A percentile compares a stretch with the other conserved stretches of the same genome.
These are phyloP conservation scores for Chironex yamaguchii DNA, from an alignment of 30 jellyfish, hydroid and myxozoan species.

Conservation along the genomic window DNA sequence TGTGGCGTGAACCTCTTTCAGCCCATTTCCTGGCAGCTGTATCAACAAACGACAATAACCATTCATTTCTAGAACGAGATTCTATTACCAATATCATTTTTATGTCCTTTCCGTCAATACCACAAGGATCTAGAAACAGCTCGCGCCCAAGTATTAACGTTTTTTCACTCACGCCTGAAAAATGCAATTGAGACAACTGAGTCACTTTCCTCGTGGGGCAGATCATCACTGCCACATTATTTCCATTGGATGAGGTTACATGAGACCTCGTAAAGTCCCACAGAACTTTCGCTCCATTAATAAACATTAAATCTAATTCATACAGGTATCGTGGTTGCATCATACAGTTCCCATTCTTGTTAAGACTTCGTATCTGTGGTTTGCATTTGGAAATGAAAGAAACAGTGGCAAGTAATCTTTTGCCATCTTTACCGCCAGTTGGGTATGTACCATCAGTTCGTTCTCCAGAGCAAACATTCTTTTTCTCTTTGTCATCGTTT, in stretches of 20 bases:
- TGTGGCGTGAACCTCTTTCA: slow-evolving; percentile 1
- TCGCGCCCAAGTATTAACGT: slow-evolving; percentile 14
- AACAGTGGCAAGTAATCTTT: slow-evolving; percentile 17
- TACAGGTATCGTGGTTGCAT: neutral
- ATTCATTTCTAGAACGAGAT: neutral
- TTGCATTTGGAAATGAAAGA: slow-evolving; percentile 21
- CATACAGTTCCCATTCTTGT: neutral
- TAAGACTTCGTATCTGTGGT: neutral
- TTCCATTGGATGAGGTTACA: neutral
- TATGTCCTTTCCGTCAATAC: neutral
- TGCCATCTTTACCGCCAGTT: slow-evolving; percentile 36
- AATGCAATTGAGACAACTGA: neutral
- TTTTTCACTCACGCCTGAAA: neutral
- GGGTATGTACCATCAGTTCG: slow-evolving; percentile 7
- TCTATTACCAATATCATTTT: neutral
- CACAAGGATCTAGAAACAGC: slow-evolving; percentile 23
- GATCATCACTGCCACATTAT: neutral
- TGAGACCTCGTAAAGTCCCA: neutral
- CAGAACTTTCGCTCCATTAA: neutral
- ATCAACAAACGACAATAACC: neutral
- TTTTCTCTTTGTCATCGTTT: neutral
- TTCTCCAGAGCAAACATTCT: slow-evolving; percentile 13
- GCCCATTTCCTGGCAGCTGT: neutral
- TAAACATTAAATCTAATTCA: neutral
- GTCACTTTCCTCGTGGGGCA: slow-evolving; percentile 3